Percentiles rank a stretch among this genome's conserved stretches.
Evolutionary conservation across 2,888 invertebrate genomes (phyloP).

Genomic region (Drosophila ezoana): DNA sequence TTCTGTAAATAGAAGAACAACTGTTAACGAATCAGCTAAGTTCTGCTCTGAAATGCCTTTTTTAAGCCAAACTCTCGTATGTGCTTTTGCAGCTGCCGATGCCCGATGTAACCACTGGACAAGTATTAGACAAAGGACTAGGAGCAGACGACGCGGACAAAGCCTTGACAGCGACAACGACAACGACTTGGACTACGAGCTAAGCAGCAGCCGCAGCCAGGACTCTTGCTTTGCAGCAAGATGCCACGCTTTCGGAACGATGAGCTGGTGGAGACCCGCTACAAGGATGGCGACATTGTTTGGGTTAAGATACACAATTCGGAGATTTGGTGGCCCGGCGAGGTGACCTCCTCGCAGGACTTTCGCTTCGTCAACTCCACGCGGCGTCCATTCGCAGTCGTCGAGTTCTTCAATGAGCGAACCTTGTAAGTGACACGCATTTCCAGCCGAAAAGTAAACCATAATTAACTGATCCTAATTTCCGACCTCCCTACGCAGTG

Average conservation of each 20-base stretch:
- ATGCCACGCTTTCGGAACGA: constrained; percentile 70
- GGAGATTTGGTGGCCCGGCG: constrained; percentile 93
- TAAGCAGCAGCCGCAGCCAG: background rate
- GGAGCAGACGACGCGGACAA: constrained; percentile 4
- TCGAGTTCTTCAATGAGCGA: constrained; percentile 94
- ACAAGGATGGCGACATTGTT: constrained; percentile 91
- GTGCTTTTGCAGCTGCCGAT: constrained; percentile 37
- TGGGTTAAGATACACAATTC: constrained; percentile 92
- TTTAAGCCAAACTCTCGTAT: background rate
- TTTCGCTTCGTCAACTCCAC: constrained; percentile 87
- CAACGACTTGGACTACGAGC: background rate
- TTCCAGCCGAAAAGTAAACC: no score
- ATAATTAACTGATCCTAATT: no score
- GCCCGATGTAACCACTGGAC: constrained; percentile 22
- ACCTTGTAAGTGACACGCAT: constrained; percentile 88
- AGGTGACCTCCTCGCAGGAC: constrained; percentile 89
- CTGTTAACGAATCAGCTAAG: no score
- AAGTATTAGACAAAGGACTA: constrained; percentile 14
- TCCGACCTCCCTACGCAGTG: constrained; percentile 86
- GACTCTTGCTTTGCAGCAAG: background rate
- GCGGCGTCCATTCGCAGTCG: constrained; percentile 91
- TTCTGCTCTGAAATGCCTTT: background rate
- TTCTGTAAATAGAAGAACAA: no score
- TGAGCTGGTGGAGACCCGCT: constrained; percentile 33
- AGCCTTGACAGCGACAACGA: background rate